Conservation (phyloP, 2,113 vertebrate species). For the Phalacrocorax aristotelis region DNA sequence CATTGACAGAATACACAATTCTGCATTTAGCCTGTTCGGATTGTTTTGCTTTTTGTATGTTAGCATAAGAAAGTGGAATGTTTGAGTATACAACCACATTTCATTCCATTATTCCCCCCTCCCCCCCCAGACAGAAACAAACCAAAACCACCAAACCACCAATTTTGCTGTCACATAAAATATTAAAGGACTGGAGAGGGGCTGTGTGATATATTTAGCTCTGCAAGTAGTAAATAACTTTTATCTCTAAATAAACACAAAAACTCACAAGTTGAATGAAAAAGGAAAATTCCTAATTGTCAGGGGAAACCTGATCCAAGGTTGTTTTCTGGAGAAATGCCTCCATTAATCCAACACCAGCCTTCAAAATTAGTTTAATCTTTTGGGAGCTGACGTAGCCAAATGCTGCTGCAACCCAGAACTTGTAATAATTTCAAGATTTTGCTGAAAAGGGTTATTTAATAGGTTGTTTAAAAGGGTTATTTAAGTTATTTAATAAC, state of each 20-base stretch:
- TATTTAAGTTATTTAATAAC: not conserved
- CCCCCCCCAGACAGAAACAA: not conserved
- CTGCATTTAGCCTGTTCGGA: not conserved
- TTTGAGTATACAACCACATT: not conserved
- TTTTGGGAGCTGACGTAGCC: not conserved
- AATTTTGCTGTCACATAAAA: not conserved
- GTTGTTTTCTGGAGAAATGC: not conserved
- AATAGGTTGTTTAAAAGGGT: not conserved
- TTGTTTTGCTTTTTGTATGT: not conserved
- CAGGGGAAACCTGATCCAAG: not conserved
- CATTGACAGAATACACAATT: not conserved
- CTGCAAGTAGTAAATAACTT: not conserved
- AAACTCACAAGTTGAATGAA: not conserved
- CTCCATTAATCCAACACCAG: not conserved
- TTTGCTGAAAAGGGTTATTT: not conserved
- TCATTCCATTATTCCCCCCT: not conserved
- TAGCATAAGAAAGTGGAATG: constrained; percentile 39
- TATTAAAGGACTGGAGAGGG: not conserved
- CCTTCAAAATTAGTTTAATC: not conserved
- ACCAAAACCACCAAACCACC: not conserved
- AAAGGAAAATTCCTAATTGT: not conserved
- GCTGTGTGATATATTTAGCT: not conserved
- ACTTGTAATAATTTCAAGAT: not conserved
- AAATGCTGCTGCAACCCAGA: not conserved
- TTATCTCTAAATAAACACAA: not conserved